Evolutionary conservation across 2,113 vertebrate species (phyloP).

Genomic region (Apeltes quadracus): DNA sequence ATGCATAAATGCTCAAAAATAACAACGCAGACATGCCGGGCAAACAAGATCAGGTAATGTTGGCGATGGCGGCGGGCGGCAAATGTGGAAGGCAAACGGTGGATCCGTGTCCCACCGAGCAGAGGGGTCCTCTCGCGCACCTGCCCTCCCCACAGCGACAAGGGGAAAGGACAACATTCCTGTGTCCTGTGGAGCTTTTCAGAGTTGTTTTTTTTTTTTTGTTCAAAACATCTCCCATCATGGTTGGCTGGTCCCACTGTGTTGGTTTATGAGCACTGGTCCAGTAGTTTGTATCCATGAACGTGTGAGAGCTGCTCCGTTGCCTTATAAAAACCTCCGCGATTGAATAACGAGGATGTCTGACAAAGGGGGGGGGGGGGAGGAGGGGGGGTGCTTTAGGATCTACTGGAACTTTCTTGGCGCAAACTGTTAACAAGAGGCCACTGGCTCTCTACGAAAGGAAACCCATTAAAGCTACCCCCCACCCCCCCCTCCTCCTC

Average conservation of each 20-base stretch:
- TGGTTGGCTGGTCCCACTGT: constrained; percentile 54
- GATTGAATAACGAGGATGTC: constrained; percentile 49
- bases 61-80: too few relatives aligned
- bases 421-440: constrained; percentile 40
- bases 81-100: too few relatives aligned
- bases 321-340: too few relatives aligned
- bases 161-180: constrained; percentile 53
- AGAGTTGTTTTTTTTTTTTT: constrained; percentile 46
- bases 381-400: not conserved
- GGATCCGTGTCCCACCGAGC: too few relatives aligned
- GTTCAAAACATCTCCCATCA: constrained; percentile 35
- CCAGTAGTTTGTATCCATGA: constrained; percentile 10
- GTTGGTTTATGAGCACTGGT: constrained; percentile 49
- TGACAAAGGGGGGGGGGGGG: constrained; percentile 46
- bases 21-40: too few relatives aligned
- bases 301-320: constrained; percentile 18
- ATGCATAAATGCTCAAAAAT: too few relatives aligned
- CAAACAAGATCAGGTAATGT: too few relatives aligned
- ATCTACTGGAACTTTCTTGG: constrained; percentile 32
- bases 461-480: constrained; percentile 36
- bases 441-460: constrained; percentile 32
- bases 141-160: constrained; percentile 49
- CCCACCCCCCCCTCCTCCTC: not conserved
- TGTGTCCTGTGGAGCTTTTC: constrained; percentile 62
- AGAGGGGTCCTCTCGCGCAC: too few relatives aligned